A percentile compares a stretch with the other conserved stretches of the same genome.
These are phyloP conservation scores for Eueremaeus valkanovi DNA, from an alignment of 2,888 invertebrate genomes.

Conservation along the genomic window DNA sequence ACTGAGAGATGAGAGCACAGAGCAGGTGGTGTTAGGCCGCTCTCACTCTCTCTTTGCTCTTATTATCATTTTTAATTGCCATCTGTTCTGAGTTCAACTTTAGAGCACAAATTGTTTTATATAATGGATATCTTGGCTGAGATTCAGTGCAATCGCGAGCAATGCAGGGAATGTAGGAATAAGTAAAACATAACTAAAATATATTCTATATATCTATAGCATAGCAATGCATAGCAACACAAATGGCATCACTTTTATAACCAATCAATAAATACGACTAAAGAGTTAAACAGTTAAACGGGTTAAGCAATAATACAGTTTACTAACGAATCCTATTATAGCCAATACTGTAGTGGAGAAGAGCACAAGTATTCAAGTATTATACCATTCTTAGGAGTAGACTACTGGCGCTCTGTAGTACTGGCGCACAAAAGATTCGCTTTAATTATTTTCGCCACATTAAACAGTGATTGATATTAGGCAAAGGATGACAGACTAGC, in stretches of 20 bases:
- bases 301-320: not conserved
- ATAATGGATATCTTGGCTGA: constrained; percentile 21
- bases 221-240: constrained; percentile 22
- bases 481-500: not conserved
- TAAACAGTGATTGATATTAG: constrained; percentile 26
- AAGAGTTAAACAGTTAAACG: not conserved
- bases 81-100: constrained; percentile 7
- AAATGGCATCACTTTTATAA: constrained; percentile 17
- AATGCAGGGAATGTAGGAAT: constrained; percentile 3
- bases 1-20: not conserved
- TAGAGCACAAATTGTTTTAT: constrained; percentile 30
- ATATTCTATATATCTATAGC: not conserved
- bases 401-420: too few relatives aligned
- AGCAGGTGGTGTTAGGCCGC: constrained; percentile 5
- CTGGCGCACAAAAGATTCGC: not conserved
- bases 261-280: constrained; percentile 14
- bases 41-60: constrained; percentile 15
- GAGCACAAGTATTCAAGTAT: too few relatives aligned
- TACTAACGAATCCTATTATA: not conserved
- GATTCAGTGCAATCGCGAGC: not conserved
- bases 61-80: constrained; percentile 31
- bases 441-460: constrained; percentile 36
- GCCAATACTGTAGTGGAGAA: too few relatives aligned
- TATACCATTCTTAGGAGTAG: too few relatives aligned
- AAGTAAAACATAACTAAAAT: too few relatives aligned